These are phyloP conservation scores for Eudyptes chrysolophus DNA, from an alignment of 2,113 vertebrate genomes.

Conservation along the genomic window DNA sequence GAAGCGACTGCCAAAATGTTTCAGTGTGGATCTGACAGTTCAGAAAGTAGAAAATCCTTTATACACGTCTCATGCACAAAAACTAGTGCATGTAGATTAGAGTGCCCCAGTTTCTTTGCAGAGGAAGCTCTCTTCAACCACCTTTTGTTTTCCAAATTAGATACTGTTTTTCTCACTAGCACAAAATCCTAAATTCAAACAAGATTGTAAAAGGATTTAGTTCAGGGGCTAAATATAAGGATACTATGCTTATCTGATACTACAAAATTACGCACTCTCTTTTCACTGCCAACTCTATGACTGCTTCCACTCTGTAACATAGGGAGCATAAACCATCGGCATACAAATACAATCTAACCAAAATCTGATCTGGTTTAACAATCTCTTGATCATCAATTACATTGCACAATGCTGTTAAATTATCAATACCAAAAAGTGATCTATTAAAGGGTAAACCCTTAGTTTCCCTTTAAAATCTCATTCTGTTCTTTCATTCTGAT, in stretches of 20 bases:
- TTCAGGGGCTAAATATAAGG: not conserved
- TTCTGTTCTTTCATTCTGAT: not conserved
- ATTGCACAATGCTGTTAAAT: not conserved
- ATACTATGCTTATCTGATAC: not conserved
- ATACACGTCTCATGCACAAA: constrained; percentile 7
- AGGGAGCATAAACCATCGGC: not conserved
- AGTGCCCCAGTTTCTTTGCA: constrained; percentile 28
- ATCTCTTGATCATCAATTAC: not conserved
- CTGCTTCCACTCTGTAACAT: not conserved
- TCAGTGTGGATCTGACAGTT: constrained; percentile 50
- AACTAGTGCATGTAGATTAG: constrained; percentile 41
- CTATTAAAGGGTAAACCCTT: not conserved
- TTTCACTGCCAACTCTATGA: not conserved
- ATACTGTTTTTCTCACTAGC: not conserved
- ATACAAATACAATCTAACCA: not conserved
- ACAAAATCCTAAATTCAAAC: not conserved
- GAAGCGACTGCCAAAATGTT: constrained; percentile 54
- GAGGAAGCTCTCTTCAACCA: not conserved
- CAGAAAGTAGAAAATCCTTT: constrained; percentile 37
- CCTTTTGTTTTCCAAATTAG: not conserved
- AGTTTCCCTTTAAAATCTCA: not conserved
- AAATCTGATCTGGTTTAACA: not conserved
- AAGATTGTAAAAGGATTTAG: not conserved
- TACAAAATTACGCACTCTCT: not conserved
- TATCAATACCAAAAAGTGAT: not conserved